phyloP scores from a whole-genome alignment of 1,140 invertebrate genomes.

The Protaetia brevitarsis region DNA sequence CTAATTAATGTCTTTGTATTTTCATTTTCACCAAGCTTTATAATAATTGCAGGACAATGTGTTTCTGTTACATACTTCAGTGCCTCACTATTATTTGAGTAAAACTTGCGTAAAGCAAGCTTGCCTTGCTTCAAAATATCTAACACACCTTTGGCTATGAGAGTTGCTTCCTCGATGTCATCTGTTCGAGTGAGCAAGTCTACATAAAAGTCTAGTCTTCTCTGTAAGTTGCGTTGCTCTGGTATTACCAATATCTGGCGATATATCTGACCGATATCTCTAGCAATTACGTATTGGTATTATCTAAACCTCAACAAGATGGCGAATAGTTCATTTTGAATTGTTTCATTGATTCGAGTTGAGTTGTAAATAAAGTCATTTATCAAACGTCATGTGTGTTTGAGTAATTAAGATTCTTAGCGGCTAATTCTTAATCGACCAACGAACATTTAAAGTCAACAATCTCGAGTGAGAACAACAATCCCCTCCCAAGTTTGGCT shows the following conservation, averaged over 20 bases:
- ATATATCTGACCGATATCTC: constrained; percentile 47
- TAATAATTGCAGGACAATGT: not conserved
- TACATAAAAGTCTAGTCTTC: constrained; percentile 27
- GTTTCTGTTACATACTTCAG: constrained; percentile 32
- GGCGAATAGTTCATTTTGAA: constrained; percentile 38
- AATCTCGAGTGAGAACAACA: too few relatives aligned
- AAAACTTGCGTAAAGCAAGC: not conserved
- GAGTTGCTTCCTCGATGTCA: not conserved
- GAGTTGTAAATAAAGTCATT: too few relatives aligned
- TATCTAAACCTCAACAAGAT: constrained; percentile 45
- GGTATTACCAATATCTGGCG: constrained; percentile 37
- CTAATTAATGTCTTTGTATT: not conserved
- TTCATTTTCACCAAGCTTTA: not conserved
- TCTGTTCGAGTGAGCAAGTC: not conserved
- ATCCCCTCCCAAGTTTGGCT: too few relatives aligned
- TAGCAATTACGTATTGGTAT: constrained; percentile 35
- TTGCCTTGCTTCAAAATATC: not conserved
- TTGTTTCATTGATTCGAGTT: too few relatives aligned
- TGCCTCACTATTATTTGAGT: constrained; percentile 29
- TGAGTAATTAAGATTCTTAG: too few relatives aligned
- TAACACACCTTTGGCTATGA: not conserved
- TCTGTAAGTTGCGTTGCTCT: constrained; percentile 37
- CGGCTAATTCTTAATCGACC: too few relatives aligned
- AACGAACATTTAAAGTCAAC: too few relatives aligned
- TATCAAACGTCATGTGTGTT: too few relatives aligned